These are phyloP conservation scores for Asbolus verrucosus DNA, from an alignment of 1,140 invertebrate genomes.

Conservation along the genomic window DNA sequence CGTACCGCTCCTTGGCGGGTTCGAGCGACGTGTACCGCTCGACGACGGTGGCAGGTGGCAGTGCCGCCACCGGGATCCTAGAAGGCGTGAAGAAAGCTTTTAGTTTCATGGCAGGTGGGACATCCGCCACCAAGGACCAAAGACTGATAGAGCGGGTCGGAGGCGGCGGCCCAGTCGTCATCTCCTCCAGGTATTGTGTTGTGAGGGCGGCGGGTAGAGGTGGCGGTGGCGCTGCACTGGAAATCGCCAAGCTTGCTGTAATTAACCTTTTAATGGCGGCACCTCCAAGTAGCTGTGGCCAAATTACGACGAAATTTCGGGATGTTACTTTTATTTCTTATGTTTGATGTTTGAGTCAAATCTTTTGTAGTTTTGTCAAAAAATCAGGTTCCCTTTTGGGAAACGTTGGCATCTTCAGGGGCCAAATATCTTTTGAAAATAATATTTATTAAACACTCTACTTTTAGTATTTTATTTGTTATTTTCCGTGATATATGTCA, in stretches of 20 bases:
- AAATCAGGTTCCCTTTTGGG: too few relatives aligned
- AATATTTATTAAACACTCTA: too few relatives aligned
- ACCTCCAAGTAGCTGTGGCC: too few relatives aligned
- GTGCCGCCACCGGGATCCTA: conserved; percentile 68
- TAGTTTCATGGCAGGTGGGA: conserved; percentile 68
- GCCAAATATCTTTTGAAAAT: too few relatives aligned
- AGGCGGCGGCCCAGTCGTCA: conserved; percentile 62
- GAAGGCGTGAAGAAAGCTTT: conserved; percentile 75
- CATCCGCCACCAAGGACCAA: conserved; percentile 67
- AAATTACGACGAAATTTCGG: too few relatives aligned
- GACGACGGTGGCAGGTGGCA: conserved; percentile 72
- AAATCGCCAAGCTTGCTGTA: not conserved
- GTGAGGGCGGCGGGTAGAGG: conserved; percentile 10
- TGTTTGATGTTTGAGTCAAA: too few relatives aligned
- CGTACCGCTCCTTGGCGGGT: conserved; percentile 73
- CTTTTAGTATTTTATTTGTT: too few relatives aligned
- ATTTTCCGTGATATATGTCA: too few relatives aligned
- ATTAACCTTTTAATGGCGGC: too few relatives aligned
- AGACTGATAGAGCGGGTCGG: conserved; percentile 66
- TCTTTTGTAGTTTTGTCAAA: too few relatives aligned
- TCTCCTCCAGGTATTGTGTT: conserved; percentile 69
- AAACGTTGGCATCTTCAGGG: too few relatives aligned
- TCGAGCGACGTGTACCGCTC: conserved; percentile 74
- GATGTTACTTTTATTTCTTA: too few relatives aligned
- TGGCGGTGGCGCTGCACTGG: conserved; percentile 1